These are phyloP conservation scores for Oreochromis niloticus DNA, from an alignment of 2,113 vertebrate genomes.

Conservation along the genomic window DNA sequence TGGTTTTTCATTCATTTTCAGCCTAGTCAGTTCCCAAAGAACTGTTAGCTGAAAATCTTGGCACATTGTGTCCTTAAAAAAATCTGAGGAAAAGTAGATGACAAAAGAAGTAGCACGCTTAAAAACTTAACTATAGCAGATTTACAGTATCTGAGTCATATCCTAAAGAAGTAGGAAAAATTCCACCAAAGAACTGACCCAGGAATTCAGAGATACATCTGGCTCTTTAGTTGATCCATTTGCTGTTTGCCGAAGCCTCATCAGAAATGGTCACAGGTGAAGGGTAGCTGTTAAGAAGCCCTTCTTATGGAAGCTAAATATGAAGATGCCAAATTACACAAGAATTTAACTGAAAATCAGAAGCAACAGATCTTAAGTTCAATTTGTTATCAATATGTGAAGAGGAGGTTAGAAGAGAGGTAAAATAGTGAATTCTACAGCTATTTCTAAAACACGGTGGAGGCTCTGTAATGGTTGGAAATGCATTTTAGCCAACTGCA, in stretches of 20 bases:
- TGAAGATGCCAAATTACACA: background rate
- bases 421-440: background rate
- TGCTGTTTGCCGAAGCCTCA: background rate
- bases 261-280: background rate
- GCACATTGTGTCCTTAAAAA: background rate
- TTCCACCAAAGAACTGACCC: background rate
- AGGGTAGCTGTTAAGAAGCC: background rate
- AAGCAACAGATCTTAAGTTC: background rate
- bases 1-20: background rate
- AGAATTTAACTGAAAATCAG: background rate
- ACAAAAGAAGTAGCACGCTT: background rate
- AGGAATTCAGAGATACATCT: background rate
- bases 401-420: background rate
- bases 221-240: background rate
- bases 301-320: background rate
- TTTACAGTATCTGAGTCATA: background rate
- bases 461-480: too few relatives aligned
- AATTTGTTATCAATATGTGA: background rate
- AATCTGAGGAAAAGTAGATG: background rate
- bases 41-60: background rate
- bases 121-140: background rate
- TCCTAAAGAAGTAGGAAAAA: background rate
- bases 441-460: too few relatives aligned
- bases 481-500: too few relatives aligned
- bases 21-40: background rate